phyloP scores from a whole-genome alignment of 2,888 invertebrate genomes.

The Caenorhabditis becei region DNA sequence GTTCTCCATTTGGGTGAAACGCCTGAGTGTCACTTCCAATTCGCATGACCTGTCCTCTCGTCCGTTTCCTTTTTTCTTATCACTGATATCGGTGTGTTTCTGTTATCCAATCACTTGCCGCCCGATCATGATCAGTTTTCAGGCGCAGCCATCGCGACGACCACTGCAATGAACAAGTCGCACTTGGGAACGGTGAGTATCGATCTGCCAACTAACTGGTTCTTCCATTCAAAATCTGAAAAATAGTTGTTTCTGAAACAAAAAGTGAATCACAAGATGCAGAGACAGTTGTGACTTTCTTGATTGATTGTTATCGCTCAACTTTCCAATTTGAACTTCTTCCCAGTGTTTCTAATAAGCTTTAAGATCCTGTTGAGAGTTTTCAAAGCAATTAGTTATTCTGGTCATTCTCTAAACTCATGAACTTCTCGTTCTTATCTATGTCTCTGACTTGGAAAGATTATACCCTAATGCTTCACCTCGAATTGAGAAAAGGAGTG shows the following conservation, averaged over 20 bases:
- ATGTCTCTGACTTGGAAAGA: not conserved
- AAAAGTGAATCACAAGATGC: not conserved
- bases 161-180: slow-evolving; percentile 55
- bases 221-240: no score
- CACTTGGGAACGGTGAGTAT: slow-evolving; percentile 62
- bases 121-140: slow-evolving; percentile 11
- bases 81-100: slow-evolving; percentile 24
- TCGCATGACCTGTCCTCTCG: slow-evolving; percentile 40
- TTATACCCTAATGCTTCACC: not conserved
- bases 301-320: no score
- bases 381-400: no score
- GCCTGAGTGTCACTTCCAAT: slow-evolving; percentile 30
- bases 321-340: no score
- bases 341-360: no score
- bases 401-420: no score
- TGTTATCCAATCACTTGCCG: not conserved
- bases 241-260: no score
- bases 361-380: no score
- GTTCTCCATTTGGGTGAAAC: not conserved
- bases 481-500: not conserved
- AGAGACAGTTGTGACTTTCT: no score
- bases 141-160: slow-evolving; percentile 34
- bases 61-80: slow-evolving; percentile 16
- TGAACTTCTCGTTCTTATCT: not conserved
- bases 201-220: not conserved